Evolutionary conservation across 2,113 vertebrate species (phyloP), one percentile per base, ranked within the genome.

Genomic region (Malurus cyaneus): DNA sequence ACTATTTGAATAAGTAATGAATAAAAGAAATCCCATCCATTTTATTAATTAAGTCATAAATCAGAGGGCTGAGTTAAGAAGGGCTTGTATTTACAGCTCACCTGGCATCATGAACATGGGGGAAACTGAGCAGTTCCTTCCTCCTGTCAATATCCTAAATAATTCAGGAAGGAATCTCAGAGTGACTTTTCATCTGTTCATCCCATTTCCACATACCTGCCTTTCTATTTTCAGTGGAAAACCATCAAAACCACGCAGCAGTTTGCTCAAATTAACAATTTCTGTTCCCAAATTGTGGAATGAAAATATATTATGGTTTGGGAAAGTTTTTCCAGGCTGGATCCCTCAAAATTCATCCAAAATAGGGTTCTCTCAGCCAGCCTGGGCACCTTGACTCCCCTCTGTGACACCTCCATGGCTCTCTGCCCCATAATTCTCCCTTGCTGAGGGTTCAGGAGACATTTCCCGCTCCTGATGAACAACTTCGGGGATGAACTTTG

Each of bases 1-100:
- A 93, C 80, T 89, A 73, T 91, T 57, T 96, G 89, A 97, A 97
- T 96, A 96, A 96, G 90, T 92, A 94, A 97, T 95, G 82, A 88
- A 73, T 59, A 62, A 32, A 90, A 86, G 81, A 82, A 91, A 79
- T 88, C 62, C 86, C 64, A 96, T 80, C 71, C 74, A 49, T 93
- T 74, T 91, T 90, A 84, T 92, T 96, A 96, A 96, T 94, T 88
- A 92, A 86, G 86, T 74, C 82, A 92, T 96, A 94, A 92, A 96
- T 94, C 91, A 88, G n/a, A 18, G 39, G 44, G 36, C 50, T 73
- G 88, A 47, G 62, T 53, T 95, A 79, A 79, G 66, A 87, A 92
- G 11, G 72, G 70, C 78, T 86, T 76, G 50, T 70, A 95, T 95
- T 94, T 96, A 96, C 97, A 88, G 94, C 95, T 97, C 92, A 73